Evolutionary conservation across 2,113 vertebrate genomes (phyloP).

Genomic region (Zosterops pallidus): DNA sequence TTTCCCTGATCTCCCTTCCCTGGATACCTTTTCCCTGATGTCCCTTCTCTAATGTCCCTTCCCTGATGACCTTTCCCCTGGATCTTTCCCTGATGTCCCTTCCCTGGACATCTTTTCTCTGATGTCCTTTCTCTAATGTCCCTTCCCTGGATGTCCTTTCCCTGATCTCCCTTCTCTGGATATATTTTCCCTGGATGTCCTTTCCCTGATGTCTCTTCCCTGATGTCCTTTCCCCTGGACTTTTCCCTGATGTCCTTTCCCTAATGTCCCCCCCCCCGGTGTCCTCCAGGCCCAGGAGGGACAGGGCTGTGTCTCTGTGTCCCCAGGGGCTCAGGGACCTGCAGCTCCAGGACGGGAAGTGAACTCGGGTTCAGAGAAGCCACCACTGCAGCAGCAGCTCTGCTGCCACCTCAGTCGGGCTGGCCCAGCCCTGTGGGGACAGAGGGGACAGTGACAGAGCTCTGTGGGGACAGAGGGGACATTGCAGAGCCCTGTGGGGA

Average conservation of each 20-base stretch:
- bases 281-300: neutral
- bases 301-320: rapidly evolving
- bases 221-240: constrained; percentile 7
- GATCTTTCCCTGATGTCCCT: neutral
- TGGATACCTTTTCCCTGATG: no score
- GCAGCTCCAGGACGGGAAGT: rapidly evolving
- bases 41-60: neutral
- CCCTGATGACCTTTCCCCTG: neutral
- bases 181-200: neutral
- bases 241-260: neutral
- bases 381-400: constrained; percentile 5
- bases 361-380: neutral
- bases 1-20: no score
- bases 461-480: neutral
- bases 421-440: neutral
- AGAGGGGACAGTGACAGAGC: neutral
- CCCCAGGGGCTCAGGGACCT: neutral
- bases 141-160: neutral
- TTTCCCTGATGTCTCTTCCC: neutral
- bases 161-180: neutral
- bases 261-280: neutral
- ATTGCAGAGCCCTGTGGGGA: no score
- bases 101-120: no score
- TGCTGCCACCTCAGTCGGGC: neutral
- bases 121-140: neutral